Conservation (phyloP, 2,888 invertebrate genomes). For the Brenthis hecate region DNA sequence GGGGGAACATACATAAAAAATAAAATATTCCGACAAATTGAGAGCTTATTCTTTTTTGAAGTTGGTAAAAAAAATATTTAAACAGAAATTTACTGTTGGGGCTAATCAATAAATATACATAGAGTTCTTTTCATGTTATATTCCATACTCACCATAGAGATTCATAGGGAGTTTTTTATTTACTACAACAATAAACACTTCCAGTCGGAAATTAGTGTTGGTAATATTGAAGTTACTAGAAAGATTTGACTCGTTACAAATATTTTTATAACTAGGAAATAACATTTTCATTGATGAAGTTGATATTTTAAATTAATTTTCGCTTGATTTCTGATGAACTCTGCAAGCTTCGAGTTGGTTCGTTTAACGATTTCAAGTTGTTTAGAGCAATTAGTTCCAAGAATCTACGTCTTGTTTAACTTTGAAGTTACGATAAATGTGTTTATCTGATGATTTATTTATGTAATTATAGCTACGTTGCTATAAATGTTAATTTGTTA, state of each 20-base stretch:
- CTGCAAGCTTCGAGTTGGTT: constrained; percentile 36
- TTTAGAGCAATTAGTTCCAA: constrained; percentile 41
- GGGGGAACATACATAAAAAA: too few species aligned
- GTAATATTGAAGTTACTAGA: too few species aligned
- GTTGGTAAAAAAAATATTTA: too few species aligned
- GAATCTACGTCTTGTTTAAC: constrained; percentile 40
- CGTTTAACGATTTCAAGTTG: constrained; percentile 39
- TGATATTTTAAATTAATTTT: constrained; percentile 32
- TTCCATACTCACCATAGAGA: too few species aligned
- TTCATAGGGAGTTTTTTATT: too few species aligned
- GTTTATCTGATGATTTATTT: constrained; percentile 30
- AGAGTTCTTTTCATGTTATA: too few species aligned
- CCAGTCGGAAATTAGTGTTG: not conserved
- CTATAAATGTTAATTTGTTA: not conserved
- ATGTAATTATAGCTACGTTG: not conserved
- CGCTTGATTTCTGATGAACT: constrained; percentile 31
- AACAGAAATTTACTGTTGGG: too few species aligned
- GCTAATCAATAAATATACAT: too few species aligned
- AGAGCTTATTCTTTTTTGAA: too few species aligned
- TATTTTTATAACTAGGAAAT: not conserved
- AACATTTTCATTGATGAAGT: constrained; percentile 18
- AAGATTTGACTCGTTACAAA: not conserved
- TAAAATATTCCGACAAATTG: too few species aligned
- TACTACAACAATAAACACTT: not conserved
- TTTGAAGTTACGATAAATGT: constrained; percentile 37